These are phyloP conservation scores for Agrochola litura DNA, from an alignment of 2,888 invertebrate genomes.

Conservation along the genomic window DNA sequence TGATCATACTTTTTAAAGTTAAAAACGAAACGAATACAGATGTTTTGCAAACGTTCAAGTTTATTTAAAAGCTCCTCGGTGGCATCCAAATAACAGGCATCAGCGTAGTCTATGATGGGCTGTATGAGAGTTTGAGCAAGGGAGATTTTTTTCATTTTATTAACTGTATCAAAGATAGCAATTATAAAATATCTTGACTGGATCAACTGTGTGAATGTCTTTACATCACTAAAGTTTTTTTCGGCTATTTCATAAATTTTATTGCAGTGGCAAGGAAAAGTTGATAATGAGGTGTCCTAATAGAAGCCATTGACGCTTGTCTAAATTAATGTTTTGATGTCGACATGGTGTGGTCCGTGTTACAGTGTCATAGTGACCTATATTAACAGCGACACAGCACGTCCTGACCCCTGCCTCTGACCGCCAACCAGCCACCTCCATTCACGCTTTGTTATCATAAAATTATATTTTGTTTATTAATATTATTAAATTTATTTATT, in stretches of 20 bases:
- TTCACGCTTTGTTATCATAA: conserved; percentile 52
- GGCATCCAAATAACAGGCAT: no score
- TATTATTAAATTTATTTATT: no score
- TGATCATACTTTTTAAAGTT: no score
- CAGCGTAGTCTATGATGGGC: no score
- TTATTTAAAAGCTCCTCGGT: no score
- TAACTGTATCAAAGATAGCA: neutral
- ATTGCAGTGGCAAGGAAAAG: conserved; percentile 1
- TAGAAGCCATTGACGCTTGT: conserved; percentile 65
- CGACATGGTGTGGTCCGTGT: conserved; percentile 42
- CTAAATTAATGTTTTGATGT: conserved; percentile 64
- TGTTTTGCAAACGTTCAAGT: no score
- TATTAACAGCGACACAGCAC: conserved; percentile 54
- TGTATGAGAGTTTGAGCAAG: no score
- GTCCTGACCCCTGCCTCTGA: conserved; percentile 49
- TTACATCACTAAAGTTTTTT: conserved; percentile 33
- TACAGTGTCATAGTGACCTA: conserved; percentile 66
- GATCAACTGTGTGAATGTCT: neutral
- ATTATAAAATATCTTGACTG: neutral
- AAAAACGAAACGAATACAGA: no score
- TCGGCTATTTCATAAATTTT: neutral
- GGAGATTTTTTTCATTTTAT: no score
- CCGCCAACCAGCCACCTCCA: conserved; percentile 37
- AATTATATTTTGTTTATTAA: conserved; percentile 44
- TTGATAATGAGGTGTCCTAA: conserved; percentile 68